These are phyloP conservation scores for Syndactyla subalaris DNA, from an alignment of 2,797 vertebrate species.

Conservation along the genomic window DNA sequence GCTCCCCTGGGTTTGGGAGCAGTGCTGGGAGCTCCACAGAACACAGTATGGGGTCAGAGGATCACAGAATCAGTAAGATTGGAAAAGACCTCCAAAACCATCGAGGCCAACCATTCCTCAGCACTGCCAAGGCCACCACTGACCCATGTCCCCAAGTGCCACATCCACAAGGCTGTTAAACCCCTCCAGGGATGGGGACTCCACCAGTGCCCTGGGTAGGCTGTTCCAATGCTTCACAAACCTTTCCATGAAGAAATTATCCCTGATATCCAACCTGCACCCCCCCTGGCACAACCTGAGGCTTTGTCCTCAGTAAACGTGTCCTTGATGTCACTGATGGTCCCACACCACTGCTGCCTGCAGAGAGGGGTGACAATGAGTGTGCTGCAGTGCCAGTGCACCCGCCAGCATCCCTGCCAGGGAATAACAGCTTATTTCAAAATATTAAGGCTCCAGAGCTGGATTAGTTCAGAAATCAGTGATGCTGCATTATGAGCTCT, in stretches of 20 bases:
- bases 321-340: not conserved
- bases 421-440: not conserved
- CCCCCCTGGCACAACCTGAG: not conserved
- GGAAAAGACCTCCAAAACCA: not conserved
- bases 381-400: fast-evolving
- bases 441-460: not conserved
- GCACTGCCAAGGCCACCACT: not conserved
- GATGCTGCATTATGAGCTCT: not conserved
- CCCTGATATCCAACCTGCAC: not conserved
- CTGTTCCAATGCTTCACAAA: not conserved
- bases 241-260: not conserved
- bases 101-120: fast-evolving
- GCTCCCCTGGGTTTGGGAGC: not conserved
- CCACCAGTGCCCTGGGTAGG: not conserved
- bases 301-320: fast-evolving
- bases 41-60: not conserved
- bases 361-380: not conserved
- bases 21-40: not conserved
- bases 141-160: not conserved
- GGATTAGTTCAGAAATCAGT: not conserved
- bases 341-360: not conserved
- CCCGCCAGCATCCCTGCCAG: not conserved
- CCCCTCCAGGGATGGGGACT: not conserved
- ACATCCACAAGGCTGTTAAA: not conserved
- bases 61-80: not conserved